phyloP scores from a whole-genome alignment of 2,797 vertebrate species.

The Sebastiscus tertius region DNA sequence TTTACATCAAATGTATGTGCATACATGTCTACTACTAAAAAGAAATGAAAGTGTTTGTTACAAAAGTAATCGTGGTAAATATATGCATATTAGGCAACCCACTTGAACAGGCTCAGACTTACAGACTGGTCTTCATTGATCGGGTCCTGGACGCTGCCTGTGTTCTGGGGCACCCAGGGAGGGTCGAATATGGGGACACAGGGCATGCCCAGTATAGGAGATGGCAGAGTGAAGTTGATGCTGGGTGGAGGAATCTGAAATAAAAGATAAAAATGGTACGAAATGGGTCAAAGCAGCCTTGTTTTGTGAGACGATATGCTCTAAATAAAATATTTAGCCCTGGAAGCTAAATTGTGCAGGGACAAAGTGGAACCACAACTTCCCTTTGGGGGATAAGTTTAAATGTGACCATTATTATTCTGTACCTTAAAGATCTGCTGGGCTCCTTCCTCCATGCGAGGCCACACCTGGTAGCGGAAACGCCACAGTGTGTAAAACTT shows the following conservation, averaged over 20 bases:
- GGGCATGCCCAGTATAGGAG: conserved; percentile 98
- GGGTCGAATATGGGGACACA: conserved; percentile 99
- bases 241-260: conserved; percentile 97
- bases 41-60: background rate
- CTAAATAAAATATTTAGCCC: background rate
- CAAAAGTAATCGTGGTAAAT: background rate
- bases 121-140: conserved; percentile 99
- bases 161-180: conserved; percentile 97
- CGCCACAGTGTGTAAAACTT: conserved; percentile 99
- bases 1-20: background rate
- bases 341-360: background rate
- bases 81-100: background rate
- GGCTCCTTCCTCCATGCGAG: conserved; percentile 98
- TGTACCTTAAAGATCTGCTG: conserved; percentile 98
- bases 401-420: background rate
- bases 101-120: conserved; percentile 72
- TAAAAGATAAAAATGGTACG: background rate
- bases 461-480: conserved; percentile 99
- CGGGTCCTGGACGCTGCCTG: conserved; percentile 96
- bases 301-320: background rate
- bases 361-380: background rate
- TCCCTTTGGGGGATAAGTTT: background rate
- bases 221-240: conserved; percentile 99
- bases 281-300: background rate
- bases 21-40: background rate